These are phyloP conservation scores for Meloe dianella DNA, from an alignment of 2,888 invertebrate species.

Conservation along the genomic window DNA sequence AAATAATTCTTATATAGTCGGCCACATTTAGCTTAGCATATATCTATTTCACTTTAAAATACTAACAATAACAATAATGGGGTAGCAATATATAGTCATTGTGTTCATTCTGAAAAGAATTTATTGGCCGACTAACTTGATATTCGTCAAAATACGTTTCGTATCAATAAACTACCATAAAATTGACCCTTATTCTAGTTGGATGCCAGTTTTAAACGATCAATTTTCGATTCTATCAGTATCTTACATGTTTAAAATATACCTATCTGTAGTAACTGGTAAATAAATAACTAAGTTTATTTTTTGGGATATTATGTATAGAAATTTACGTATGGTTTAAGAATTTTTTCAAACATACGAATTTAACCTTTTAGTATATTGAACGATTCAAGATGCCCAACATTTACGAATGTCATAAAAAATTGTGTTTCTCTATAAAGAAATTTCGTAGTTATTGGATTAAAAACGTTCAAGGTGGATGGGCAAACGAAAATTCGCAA, in stretches of 20 bases:
- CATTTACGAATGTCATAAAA: no score
- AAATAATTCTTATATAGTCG: not conserved
- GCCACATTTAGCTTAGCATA: not conserved
- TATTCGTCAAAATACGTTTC: not conserved
- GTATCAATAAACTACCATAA: not conserved
- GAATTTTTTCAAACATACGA: not conserved
- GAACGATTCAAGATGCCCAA: no score
- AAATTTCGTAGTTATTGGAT: no score
- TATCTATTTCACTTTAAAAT: not conserved
- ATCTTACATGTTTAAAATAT: not conserved
- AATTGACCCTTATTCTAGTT: not conserved
- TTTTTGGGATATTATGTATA: not conserved
- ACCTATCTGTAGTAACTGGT: not conserved
- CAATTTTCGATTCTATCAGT: not conserved
- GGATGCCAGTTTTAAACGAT: not conserved
- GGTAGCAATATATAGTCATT: not conserved
- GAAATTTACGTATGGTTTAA: not conserved
- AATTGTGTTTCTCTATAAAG: no score
- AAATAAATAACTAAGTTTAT: not conserved
- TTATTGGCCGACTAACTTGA: not conserved
- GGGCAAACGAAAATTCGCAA: no score
- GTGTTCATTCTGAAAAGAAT: not conserved
- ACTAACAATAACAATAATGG: no score
- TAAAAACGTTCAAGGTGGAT: no score
- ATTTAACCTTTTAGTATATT: no score